Conservation (phyloP, 2,797 vertebrate species). For the Rhynchotus rufescens region DNA sequence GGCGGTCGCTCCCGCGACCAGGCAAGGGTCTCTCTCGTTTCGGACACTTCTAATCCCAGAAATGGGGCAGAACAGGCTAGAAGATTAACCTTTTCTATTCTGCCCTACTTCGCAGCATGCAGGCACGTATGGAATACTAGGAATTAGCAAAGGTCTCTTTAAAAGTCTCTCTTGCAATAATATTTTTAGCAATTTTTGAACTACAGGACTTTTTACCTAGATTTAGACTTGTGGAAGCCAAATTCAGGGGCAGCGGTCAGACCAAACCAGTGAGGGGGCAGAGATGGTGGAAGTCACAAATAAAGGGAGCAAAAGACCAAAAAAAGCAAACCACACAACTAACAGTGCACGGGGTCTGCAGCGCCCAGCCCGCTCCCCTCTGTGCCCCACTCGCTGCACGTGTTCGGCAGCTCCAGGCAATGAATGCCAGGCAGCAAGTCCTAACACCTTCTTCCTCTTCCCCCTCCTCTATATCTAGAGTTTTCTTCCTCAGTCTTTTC, state of each 20-base stretch:
- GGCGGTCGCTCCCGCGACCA: neutral
- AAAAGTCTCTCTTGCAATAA: neutral
- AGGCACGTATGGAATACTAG: neutral
- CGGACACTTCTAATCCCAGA: neutral
- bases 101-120: neutral
- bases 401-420: neutral
- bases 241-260: neutral
- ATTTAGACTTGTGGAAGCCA: neutral
- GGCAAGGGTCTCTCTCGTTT: neutral
- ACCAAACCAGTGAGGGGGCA: neutral
- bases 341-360: no score
- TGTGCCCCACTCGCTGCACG: neutral
- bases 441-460: neutral
- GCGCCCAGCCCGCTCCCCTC: neutral
- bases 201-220: neutral
- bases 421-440: neutral
- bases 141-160: neutral
- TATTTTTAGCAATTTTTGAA: neutral
- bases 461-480: neutral
- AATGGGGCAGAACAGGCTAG: neutral
- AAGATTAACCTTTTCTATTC: neutral
- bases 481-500: neutral
- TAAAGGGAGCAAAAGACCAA: neutral
- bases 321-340: neutral
- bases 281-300: no score